Evolutionary conservation across 64 coral and sea anemone species (phyloP).

Genomic region (Pachyseris speciosa): DNA sequence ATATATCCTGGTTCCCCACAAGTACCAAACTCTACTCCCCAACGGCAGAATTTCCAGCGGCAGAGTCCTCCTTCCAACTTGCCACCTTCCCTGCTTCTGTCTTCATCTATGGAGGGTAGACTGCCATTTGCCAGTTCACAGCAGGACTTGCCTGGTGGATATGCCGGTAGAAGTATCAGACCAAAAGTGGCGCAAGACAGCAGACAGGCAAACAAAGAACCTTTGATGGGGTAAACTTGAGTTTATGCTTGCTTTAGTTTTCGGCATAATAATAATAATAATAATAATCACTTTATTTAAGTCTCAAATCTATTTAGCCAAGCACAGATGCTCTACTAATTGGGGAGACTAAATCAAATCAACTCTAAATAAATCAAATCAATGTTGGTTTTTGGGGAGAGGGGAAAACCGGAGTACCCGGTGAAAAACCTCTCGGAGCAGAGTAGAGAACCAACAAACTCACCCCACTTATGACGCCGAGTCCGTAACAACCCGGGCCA

Average conservation of each 20-base stretch:
- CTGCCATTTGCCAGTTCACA: conserved; percentile 31
- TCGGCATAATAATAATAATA: too few relatives aligned
- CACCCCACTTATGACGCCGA: too few relatives aligned
- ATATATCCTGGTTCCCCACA: neutral
- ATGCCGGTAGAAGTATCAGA: neutral
- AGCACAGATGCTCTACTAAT: too few relatives aligned
- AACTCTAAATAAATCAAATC: too few relatives aligned
- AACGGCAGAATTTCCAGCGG: neutral
- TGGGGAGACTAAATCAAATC: too few relatives aligned
- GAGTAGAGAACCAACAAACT: too few relatives aligned
- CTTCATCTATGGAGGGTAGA: neutral
- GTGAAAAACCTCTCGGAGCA: too few relatives aligned
- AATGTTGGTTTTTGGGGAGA: too few relatives aligned
- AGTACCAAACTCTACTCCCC: neutral
- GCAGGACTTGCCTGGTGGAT: conserved; percentile 20
- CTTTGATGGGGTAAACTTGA: neutral
- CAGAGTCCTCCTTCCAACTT: neutral
- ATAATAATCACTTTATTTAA: too few relatives aligned
- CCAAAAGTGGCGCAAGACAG: neutral
- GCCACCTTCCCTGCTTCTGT: neutral
- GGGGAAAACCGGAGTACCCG: too few relatives aligned
- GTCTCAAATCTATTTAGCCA: too few relatives aligned
- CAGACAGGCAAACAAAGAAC: neutral
- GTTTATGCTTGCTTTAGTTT: neutral
- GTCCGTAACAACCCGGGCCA: too few relatives aligned